Base-by-base conservation (phyloP, 2,797 vertebrate genomes). In the Hozukius guyotensis region DNA sequence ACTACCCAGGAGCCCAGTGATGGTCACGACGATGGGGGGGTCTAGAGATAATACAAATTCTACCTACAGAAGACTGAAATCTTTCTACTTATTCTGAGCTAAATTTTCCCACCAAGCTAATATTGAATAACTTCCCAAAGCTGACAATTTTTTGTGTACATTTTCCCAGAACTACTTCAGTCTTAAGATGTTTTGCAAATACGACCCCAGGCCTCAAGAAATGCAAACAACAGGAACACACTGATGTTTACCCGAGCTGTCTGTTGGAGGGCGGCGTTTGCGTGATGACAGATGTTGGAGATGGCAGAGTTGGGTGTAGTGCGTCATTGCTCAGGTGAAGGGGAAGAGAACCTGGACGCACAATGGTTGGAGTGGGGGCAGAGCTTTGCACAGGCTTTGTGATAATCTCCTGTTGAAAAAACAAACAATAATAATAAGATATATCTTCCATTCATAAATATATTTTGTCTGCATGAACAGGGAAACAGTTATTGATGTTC, bases 281-380 rank as follows among this genome's bases (percentile, higher is more conserved):
- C 20, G 98, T 99, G 93, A 99, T 99, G 93, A 99, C 98, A 0
- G 98, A 99, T 29, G 98, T 99, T 20, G 98, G 98, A n/a, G 98
- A 99, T 5, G 98, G 98, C 87, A 99, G 95, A 2, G 98, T 98
- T 49, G 97, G 97, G 66, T 98, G 97, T 69, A 99, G 95, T 5
- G 96, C 85, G 62, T 99, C 98, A 69, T 97, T 98, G 69, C 96
- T 96, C 91, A 98, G 82, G 88, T 97, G 97, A 62, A 99, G 97
- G 3, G 98, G 97, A 82, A 99, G 96, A 55, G 98, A 99, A 77
- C 97, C 98, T 1, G 98, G 98, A 29, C 98, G 97, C 66, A 99
- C 96, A 55, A 99, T 99, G 82, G 98, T 97, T 34, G 98, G 97
- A 29, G 97, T 99, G 1, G 98, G 98, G 0, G 98, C 95, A 14